phyloP scores from a whole-genome alignment of 2,113 vertebrate species.

The Motacilla alba region DNA sequence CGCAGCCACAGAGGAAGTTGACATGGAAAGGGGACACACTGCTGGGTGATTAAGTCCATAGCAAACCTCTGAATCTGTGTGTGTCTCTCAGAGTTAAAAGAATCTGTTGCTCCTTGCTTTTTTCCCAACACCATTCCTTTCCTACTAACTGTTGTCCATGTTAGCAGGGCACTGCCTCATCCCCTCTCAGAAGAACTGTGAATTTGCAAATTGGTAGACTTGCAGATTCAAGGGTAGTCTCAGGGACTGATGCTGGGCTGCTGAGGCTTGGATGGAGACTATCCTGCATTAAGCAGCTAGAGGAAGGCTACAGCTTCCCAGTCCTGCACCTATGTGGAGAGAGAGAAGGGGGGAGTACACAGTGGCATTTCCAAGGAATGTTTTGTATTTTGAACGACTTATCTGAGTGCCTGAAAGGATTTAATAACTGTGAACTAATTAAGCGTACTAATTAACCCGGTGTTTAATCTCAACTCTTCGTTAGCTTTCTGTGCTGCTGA shows the following conservation, averaged over 20 bases:
- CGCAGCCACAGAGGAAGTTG: background rate
- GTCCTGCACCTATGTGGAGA: background rate
- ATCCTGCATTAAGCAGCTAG: background rate
- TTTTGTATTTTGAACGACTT: background rate
- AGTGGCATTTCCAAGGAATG: background rate
- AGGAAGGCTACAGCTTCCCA: background rate
- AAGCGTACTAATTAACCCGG: slow-evolving; percentile 46
- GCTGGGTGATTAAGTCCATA: background rate
- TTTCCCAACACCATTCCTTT: background rate
- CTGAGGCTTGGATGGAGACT: background rate
- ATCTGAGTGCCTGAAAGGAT: slow-evolving; percentile 38
- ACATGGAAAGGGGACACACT: accelerated
- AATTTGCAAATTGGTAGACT: background rate
- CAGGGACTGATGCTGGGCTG: background rate
- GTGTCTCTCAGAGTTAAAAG: background rate
- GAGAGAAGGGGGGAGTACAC: background rate
- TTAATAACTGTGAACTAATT: slow-evolving; percentile 59
- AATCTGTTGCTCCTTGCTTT: background rate
- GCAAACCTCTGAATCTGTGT: background rate
- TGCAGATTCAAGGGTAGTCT: background rate
- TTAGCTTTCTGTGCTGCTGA: slow-evolving; percentile 4
- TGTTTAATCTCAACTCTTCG: slow-evolving; percentile 32
- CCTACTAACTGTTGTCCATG: background rate
- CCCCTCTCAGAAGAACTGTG: background rate
- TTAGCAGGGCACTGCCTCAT: background rate